Conservation (phyloP, 2,888 invertebrate species). For the Ophioninae sp. region DNA sequence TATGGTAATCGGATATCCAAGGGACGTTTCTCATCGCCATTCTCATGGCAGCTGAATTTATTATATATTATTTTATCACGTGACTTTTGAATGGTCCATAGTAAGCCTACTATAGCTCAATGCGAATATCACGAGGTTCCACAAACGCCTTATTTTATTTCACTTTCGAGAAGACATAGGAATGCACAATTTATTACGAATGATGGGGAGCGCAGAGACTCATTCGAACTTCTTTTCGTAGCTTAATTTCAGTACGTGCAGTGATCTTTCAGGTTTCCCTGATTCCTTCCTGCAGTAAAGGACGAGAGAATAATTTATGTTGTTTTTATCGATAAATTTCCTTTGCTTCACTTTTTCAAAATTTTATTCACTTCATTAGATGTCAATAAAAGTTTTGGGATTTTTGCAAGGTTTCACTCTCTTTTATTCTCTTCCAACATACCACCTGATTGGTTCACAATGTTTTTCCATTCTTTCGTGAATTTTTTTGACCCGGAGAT, state of each 20-base stretch:
- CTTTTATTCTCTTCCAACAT: not conserved
- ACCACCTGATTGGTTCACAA: slow-evolving; percentile 3
- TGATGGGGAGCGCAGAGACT: not conserved
- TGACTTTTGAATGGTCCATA: slow-evolving; percentile 15
- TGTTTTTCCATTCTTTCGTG: not conserved
- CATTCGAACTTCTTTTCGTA: not conserved
- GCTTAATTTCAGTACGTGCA: not conserved
- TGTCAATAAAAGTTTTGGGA: slow-evolving; percentile 17
- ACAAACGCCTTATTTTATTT: not conserved
- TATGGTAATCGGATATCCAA: slow-evolving; percentile 44
- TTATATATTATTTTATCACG: slow-evolving; percentile 7
- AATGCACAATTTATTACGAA: not conserved
- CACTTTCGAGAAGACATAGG: not conserved
- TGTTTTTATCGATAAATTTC: not conserved
- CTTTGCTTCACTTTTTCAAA: slow-evolving; percentile 3
- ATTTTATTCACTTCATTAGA: not conserved
- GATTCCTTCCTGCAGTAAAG: not conserved
- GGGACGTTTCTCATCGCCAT: slow-evolving; percentile 2
- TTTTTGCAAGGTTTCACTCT: slow-evolving; percentile 35
- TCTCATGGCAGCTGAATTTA: not conserved
- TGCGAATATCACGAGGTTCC: not conserved
- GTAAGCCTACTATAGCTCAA: not conserved
- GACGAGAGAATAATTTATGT: not conserved
- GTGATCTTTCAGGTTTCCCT: not conserved
- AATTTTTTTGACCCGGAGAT: not conserved